Base-by-base conservation (phyloP, 2,888 invertebrate species). In the Nematopogon swammerdamellus region DNA sequence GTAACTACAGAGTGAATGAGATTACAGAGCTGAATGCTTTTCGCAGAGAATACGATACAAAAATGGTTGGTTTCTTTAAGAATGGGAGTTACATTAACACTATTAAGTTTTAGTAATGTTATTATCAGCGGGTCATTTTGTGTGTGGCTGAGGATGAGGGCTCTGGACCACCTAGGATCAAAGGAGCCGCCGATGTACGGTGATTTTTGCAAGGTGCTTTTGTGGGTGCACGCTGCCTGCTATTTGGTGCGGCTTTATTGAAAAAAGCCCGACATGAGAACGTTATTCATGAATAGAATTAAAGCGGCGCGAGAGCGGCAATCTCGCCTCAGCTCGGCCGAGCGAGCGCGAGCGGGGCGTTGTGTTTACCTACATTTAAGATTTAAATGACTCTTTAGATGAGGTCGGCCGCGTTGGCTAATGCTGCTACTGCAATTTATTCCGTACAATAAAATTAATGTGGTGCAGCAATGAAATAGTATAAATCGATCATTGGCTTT, bases 41-140 rank as follows among this genome's bases (percentile, higher is more conserved):
- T 10, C 25, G 36, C 36, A 8, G 36, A 14, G 36, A 36, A 14
- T 14, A 14, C 14, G 14, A 36, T 14, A 36, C 8, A 36, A 36
- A 36, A 36, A 36, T 14, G 36, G 36, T 14, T 36, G 6, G 36
- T 14, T 14, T n/a, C n/a, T n/a, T 3, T 36, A 36, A 36, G 36
- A 36, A 36, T 36, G 36, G n/a, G 44, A 44, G 25, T 49, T 48
- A 44, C 44, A 49, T 49, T 49, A 44, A 44, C 49, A 29, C 49
- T 44, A 49, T 49, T 49, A 49, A 49, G 29, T 17, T 49, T 49
- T 44, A 70, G 67, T 75, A 70, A 70, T 68, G 72, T 73, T 73
- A 79, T 79, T 76, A 77, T 76, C 76, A 74, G 72, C 74, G 72
- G 74, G 75, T 79, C 73, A 75, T 49, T 36, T 44, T 14, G 59